Base-by-base conservation (phyloP, 1,140 invertebrate genomes). In the Drosophila auraria region DNA sequence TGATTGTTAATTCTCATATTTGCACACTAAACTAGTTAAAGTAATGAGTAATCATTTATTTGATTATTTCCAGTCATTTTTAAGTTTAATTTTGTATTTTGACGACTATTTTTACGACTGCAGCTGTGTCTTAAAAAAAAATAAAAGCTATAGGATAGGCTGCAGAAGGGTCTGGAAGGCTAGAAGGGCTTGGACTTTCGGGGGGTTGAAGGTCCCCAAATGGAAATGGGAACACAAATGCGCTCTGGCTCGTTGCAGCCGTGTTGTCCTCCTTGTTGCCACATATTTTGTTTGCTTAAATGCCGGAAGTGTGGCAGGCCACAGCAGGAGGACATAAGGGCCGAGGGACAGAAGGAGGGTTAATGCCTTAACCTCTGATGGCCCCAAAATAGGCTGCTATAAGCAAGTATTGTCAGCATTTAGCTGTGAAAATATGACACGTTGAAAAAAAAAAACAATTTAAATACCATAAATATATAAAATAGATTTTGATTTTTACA, bases 261-360 rank as follows among this genome's bases (percentile, higher is more conserved):
- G 45, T 63, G 62, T 56, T 56, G 63, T 51, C 45, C 59, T 54
- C 62, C 74, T 62, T 72, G 62, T 66, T 79, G 58, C 68, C 70
- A 72, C 84, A 84, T 90, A 89, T 84, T 84, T 90, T 84, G 84
- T 89, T 89, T 89, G 84, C 84, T 80, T 89, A 90, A 89, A 90
- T 89, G 84, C 84, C 84, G 84, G 84, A 89, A 89, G 84, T 89
- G 84, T 82, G 82, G 81, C 84, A 64, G 65, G 78, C 76, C 75
- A 72, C 75, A 82, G 64, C 49, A 56, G 70, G 14, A 56, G 47
- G 47, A 33, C 38, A 49, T 15, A n/a, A 38, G 40, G 27, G 30
- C 9, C 42, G n/a, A 23, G 11, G 11, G 27, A 25, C 25, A 8
- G 2, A 5, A 27, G 51, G 54, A 23, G 30, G 33, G 60, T 38